Base-by-base conservation (phyloP, 1,140 invertebrate species). In the Colletes gigas region DNA sequence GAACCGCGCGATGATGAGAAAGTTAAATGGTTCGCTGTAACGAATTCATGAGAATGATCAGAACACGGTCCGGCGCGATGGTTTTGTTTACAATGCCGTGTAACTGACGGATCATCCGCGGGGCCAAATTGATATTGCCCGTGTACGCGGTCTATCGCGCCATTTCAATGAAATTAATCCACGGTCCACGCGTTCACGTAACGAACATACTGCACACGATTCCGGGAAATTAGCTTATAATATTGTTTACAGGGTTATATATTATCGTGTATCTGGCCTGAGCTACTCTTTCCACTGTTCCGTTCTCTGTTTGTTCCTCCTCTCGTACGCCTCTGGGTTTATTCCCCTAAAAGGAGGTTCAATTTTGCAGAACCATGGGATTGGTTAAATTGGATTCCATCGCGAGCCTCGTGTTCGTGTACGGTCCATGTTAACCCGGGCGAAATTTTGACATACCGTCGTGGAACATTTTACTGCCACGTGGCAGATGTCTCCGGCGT, bases 101-200 rank as follows among this genome's bases (percentile, higher is more conserved):
- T 17, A 71, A 77, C 52, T 59, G 60, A 75, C 59, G 71, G 10
- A 63, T 15, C 57, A 12, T 54, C 8, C 54, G 54, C 57, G 30
- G 15, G 12, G 59, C 50, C 17, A 59, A 81, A 84, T 54, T 81
- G 63, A 84, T 69, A 69, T 84, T 73, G 30, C 15, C 63, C 55
- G 44, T 30, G 14, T 41, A 10, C 19, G 12, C 3, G 44, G 30
- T 57, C 39, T 72, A 55, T 47, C 39, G 50, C 60, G 52, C 55
- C 52, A 47, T 44, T 21, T 60, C 52, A 39, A 52, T 70, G 59
- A 84, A 82, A 85, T 81, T 59, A 57, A 83, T 83, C 50, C 21
- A 65, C n/a, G n/a, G 50, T 12, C 50, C 30, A 69, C 44, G n/a
- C 14, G 50, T 39, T 54, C 39, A 7, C 12, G 39, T 71, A 63